These are phyloP conservation scores for Hirtodrosophila alboralis DNA, from an alignment of 2,888 invertebrate species.

Conservation along the genomic window DNA sequence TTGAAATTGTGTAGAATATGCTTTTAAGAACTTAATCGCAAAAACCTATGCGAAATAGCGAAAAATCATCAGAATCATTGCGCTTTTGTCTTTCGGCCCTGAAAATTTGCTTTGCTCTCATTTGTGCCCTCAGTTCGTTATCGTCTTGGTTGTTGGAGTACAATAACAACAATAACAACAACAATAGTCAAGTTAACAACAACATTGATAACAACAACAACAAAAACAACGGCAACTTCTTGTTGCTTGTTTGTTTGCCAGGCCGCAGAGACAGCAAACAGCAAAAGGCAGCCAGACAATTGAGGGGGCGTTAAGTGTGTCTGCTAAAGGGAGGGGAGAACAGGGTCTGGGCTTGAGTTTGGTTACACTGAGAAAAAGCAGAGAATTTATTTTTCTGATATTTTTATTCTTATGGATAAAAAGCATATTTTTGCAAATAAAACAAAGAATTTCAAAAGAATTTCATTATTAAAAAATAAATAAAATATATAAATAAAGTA, in stretches of 20 bases:
- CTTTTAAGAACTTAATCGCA: slow-evolving; percentile 2
- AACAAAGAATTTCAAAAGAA: too few species aligned
- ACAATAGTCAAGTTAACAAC: background rate
- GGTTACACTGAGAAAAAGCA: too few species aligned
- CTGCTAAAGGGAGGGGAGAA: too few species aligned
- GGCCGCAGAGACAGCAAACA: slow-evolving; percentile 57
- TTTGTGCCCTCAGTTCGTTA: slow-evolving; percentile 48
- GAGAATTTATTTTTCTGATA: too few species aligned
- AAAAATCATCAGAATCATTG: slow-evolving; percentile 28
- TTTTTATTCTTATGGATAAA: too few species aligned
- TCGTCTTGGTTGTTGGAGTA: slow-evolving; percentile 44
- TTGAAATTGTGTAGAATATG: slow-evolving; percentile 20
- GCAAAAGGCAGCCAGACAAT: slow-evolving; percentile 35
- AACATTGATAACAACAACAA: slow-evolving; percentile 2
- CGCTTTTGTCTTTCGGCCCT: slow-evolving; percentile 48
- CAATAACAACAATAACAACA: slow-evolving; percentile 2
- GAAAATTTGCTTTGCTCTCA: slow-evolving; percentile 35
- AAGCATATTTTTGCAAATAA: too few species aligned
- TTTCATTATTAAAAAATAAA: too few species aligned
- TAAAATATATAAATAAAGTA: too few species aligned
- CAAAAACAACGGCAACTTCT: slow-evolving; percentile 26
- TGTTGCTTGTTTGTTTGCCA: slow-evolving; percentile 54
- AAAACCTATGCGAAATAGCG: slow-evolving; percentile 6
- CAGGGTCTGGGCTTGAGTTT: background rate
- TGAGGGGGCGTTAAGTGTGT: background rate